These are phyloP conservation scores for Cosmia trapezina DNA, from an alignment of 2,888 invertebrate species.

Conservation along the genomic window DNA sequence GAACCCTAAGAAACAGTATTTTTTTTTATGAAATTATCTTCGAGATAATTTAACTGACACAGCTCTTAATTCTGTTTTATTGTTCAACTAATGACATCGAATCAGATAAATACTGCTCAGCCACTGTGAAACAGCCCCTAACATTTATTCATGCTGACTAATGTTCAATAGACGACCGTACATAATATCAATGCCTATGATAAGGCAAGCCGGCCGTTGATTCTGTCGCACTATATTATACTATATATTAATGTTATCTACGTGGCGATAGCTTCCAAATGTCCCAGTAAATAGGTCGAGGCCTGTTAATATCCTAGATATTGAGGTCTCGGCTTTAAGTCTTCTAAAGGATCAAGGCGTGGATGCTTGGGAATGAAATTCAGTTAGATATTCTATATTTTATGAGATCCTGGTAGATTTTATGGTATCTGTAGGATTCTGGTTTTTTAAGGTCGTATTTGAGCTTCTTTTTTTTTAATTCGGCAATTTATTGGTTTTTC, in stretches of 20 bases:
- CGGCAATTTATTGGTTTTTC: no score
- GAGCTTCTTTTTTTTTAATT: neutral
- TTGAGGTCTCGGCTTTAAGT: constrained; percentile 51
- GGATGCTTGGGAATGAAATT: constrained; percentile 45
- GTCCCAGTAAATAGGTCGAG: constrained; percentile 48
- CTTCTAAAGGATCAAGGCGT: constrained; percentile 39
- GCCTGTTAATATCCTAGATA: constrained; percentile 48
- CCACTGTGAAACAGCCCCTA: no score
- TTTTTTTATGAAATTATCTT: no score
- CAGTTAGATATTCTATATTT: constrained; percentile 34
- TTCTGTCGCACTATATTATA: constrained; percentile 25
- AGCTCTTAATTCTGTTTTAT: neutral
- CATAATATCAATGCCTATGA: constrained; percentile 30
- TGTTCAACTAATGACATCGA: neutral
- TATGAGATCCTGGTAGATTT: constrained; percentile 54
- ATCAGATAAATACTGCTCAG: neutral
- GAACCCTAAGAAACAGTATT: no score
- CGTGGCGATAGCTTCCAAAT: constrained; percentile 51
- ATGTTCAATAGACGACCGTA: constrained; percentile 4
- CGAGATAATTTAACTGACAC: neutral
- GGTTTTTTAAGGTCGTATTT: neutral
- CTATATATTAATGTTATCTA: constrained; percentile 50
- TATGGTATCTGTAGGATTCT: neutral
- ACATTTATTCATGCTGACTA: constrained; percentile 7
- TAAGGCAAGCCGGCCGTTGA: constrained; percentile 39